Base-by-base conservation (phyloP, 2,797 vertebrate species). In the Diceros bicornis region DNA sequence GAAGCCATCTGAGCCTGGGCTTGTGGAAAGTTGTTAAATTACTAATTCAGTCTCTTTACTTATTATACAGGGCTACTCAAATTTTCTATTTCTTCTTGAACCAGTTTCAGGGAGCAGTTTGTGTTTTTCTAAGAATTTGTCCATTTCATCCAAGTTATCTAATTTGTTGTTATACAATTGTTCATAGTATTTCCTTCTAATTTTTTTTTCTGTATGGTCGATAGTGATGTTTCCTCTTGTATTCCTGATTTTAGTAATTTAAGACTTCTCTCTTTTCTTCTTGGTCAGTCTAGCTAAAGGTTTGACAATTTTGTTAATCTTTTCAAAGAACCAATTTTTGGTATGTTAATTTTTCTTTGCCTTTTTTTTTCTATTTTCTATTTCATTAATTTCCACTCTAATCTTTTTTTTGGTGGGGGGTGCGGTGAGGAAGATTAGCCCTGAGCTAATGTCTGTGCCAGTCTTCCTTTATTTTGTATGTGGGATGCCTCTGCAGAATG, bases 71-170 rank as follows among this genome's bases (percentile, higher is more conserved):
- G n/a, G 55, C 27, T 64, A 61, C 50, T 84, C 44, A 72, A 66
- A 78, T 93, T 79, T 82, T 93, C 29, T 75, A 7, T 92, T 75
- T 95, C 34, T 84, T 84, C 62, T 88, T 71, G 16, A 69, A 41
- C n/a, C 57, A 83, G 47, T 78, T 27, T 91, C 29, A 68, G 75
- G 44, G 89, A 71, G 27, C 66, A 72, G 14, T 34, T 62, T 84
- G 7, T 91, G 21, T 89, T n/a, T 66, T 89, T 94, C 83, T 89
- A 79, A n/a, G 83, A 79, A 96, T 72, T 78, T 89, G 77, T 59
- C 25, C 23, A 74, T 92, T 91, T 92, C 11, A 68, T 66, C 18
- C 66, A 74, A 14, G 14, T 92, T 94, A 34, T 78, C 47, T 88
- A 83, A 41, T 78, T 68, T 88, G 20, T 88, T 93, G 75, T 41